These are phyloP conservation scores for Tragelaphus strepsiceros DNA, from an alignment of 2,113 vertebrate species.

Conservation along the genomic window DNA sequence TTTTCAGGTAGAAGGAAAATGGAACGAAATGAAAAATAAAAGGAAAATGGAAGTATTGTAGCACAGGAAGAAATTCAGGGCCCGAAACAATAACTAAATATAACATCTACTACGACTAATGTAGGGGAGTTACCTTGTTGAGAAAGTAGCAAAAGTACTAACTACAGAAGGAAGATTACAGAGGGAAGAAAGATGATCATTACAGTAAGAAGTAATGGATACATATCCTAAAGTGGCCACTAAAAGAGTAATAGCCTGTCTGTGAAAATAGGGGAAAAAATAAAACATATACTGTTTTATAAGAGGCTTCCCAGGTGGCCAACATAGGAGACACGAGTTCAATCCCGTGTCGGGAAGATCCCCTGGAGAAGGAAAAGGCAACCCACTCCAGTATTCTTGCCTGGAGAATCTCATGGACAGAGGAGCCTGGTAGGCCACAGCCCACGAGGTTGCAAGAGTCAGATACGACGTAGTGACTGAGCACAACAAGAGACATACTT, in stretches of 20 bases:
- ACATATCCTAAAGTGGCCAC: neutral
- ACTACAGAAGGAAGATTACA: neutral
- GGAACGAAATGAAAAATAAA: neutral
- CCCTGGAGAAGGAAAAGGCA: neutral
- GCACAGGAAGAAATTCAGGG: neutral
- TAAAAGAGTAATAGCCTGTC: neutral
- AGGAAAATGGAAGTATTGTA: neutral
- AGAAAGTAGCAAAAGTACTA: neutral
- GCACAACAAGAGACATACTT: neutral
- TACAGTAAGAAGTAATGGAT: neutral
- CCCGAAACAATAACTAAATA: neutral
- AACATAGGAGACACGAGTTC: neutral
- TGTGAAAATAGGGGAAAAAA: neutral
- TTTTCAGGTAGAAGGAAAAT: neutral
- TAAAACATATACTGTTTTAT: neutral
- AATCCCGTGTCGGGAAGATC: accelerated
- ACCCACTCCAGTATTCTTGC: neutral
- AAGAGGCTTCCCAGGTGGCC: neutral
- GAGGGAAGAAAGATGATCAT: neutral
- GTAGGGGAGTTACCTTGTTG: neutral
- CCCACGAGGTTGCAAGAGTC: neutral
- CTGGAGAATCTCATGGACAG: neutral
- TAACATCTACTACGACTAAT: neutral
- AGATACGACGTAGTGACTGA: neutral
- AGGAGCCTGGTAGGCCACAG: neutral